phyloP scores from a whole-genome alignment of 1,140 invertebrate genomes.

The Rhysida immarginata region DNA sequence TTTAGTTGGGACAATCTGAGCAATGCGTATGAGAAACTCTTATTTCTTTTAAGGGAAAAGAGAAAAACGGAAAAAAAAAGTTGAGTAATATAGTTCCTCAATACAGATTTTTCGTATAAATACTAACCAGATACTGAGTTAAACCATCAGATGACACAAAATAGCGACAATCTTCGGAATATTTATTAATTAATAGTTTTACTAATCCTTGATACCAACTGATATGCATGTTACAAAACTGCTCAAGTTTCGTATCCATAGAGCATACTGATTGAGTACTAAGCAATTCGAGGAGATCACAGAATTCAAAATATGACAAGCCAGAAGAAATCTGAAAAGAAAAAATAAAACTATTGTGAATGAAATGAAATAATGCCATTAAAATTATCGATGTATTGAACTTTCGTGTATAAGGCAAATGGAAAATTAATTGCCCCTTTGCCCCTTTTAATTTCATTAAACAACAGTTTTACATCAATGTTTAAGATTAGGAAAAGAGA shows the following conservation, averaged over 20 bases:
- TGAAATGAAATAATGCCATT: background rate
- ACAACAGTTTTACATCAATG: background rate
- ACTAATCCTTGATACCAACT: slow-evolving; percentile 49
- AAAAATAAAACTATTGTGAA: background rate
- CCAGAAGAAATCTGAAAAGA: slow-evolving; percentile 18
- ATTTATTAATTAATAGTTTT: slow-evolving; percentile 45
- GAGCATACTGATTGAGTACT: slow-evolving; percentile 39
- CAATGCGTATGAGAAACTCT: background rate
- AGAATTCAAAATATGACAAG: slow-evolving; percentile 45
- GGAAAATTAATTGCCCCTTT: background rate
- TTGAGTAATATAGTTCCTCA: background rate
- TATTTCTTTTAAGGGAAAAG: slow-evolving; percentile 14
- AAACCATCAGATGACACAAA: slow-evolving; percentile 44
- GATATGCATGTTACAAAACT: slow-evolving; percentile 45
- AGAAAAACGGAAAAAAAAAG: slow-evolving; percentile 6
- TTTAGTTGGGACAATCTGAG: too few relatives aligned
- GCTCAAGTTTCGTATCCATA: slow-evolving; percentile 41
- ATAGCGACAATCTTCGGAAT: slow-evolving; percentile 42
- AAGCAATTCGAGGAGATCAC: slow-evolving; percentile 46
- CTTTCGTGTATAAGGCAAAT: background rate
- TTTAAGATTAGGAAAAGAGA: background rate
- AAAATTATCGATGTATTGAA: background rate
- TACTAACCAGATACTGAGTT: slow-evolving; percentile 38
- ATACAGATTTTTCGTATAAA: background rate
- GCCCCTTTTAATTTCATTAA: background rate